Percentiles rank a stretch among this genome's conserved stretches.
These are phyloP conservation scores for Embidobia sp. DNA, from an alignment of 2,888 invertebrate genomes.

Conservation along the genomic window DNA sequence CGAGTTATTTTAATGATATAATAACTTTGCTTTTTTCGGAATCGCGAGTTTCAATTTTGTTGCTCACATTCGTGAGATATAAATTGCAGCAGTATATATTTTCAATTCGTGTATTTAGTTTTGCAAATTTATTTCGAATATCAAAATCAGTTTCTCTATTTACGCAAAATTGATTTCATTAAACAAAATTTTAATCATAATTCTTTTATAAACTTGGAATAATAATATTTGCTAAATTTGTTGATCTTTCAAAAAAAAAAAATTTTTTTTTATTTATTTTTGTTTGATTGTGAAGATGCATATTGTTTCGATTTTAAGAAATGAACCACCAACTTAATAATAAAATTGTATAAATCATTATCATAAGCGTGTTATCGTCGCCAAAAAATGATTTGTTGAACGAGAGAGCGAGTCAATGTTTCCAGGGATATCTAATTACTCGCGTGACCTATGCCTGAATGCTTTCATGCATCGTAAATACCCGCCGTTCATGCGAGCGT, in stretches of 20 bases:
- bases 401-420: constrained; percentile 73
- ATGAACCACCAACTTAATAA: too few relatives aligned
- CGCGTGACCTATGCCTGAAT: constrained; percentile 69
- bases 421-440: constrained; percentile 80
- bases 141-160: too few relatives aligned
- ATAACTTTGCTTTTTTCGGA: constrained; percentile 36
- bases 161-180: too few relatives aligned
- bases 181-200: too few relatives aligned
- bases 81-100: constrained; percentile 11
- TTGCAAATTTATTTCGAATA: too few relatives aligned
- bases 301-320: too few relatives aligned
- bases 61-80: constrained; percentile 19
- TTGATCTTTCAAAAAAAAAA: too few relatives aligned
- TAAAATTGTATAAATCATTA: too few relatives aligned
- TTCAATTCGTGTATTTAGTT: not conserved
- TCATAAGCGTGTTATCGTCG: constrained; percentile 45
- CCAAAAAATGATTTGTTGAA: constrained; percentile 64
- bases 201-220: too few relatives aligned
- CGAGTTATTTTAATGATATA: constrained; percentile 57
- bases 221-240: too few relatives aligned
- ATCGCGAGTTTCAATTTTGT: constrained; percentile 11
- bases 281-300: too few relatives aligned
- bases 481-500: constrained; percentile 46
- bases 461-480: constrained; percentile 69
- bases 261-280: too few relatives aligned